A percentile compares a stretch with the other conserved stretches of the same genome.
Evolutionary conservation across 2,797 vertebrate species (phyloP).

Genomic region (Graptemys geographica): DNA sequence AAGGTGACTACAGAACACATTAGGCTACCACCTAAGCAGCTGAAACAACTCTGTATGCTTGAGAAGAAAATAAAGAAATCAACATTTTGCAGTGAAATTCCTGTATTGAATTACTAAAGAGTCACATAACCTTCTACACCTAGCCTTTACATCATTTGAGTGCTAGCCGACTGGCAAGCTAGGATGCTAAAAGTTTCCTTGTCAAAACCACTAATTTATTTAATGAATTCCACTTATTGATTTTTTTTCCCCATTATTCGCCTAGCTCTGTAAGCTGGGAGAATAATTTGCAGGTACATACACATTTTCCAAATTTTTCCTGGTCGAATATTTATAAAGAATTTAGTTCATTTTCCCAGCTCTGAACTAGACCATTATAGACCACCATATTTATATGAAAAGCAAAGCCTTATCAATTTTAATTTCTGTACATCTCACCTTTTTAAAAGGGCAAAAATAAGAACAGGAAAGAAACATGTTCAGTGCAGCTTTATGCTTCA

Average conservation of each 20-base stretch:
- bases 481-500: background rate
- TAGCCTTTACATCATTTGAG: background rate
- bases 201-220: background rate
- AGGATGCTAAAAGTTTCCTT: background rate
- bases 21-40: background rate
- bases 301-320: background rate
- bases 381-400: background rate
- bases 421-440: background rate
- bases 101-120: background rate
- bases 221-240: background rate
- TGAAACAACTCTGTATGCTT: background rate
- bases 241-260: background rate
- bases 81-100: background rate
- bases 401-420: background rate
- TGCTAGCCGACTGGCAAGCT: background rate
- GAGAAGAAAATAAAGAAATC: background rate
- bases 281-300: background rate
- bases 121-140: background rate
- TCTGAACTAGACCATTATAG: background rate
- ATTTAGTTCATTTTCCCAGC: background rate
- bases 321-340: background rate
- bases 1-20: background rate
- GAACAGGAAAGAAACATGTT: background rate
- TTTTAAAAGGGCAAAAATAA: background rate
- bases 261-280: background rate